Evolutionary conservation across 2,113 vertebrate genomes (phyloP).

Genomic region (Cyprinodon tularosa): DNA sequence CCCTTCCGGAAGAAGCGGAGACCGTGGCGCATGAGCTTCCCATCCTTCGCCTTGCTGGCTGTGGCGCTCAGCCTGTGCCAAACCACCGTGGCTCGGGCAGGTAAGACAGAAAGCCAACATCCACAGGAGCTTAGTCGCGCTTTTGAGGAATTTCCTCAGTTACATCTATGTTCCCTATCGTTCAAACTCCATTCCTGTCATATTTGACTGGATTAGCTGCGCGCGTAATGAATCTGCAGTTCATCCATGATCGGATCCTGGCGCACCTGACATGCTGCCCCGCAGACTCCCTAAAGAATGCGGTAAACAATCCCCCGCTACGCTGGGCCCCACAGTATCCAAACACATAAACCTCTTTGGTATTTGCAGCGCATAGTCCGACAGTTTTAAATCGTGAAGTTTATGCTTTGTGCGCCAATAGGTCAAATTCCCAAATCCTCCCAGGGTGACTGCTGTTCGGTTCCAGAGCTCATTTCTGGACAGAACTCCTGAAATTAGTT

Average conservation of each 20-base stretch:
- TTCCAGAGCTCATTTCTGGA: not conserved
- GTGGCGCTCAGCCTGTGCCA: slow-evolving; percentile 71
- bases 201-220: not conserved
- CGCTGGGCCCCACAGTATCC: not conserved
- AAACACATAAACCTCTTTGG: not conserved
- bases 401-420: not conserved
- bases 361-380: not conserved
- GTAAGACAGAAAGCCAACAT: slow-evolving; percentile 61
- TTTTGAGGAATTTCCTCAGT: not conserved
- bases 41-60: slow-evolving; percentile 70
- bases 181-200: not conserved
- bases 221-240: not conserved
- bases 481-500: not conserved
- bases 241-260: slow-evolving; percentile 20
- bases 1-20: slow-evolving; percentile 80
- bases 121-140: not conserved
- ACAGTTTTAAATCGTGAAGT: not conserved
- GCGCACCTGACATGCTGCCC: slow-evolving; percentile 43
- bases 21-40: slow-evolving; percentile 72
- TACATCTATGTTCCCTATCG: not conserved
- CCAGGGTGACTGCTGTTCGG: not conserved
- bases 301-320: not conserved
- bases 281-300: not conserved
- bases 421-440: not conserved
- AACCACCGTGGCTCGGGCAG: slow-evolving; percentile 73